Percentiles rank a stretch among this genome's conserved stretches.
phyloP scores from a whole-genome alignment of 1,140 invertebrate genomes.

The Drosophila sucinea region DNA sequence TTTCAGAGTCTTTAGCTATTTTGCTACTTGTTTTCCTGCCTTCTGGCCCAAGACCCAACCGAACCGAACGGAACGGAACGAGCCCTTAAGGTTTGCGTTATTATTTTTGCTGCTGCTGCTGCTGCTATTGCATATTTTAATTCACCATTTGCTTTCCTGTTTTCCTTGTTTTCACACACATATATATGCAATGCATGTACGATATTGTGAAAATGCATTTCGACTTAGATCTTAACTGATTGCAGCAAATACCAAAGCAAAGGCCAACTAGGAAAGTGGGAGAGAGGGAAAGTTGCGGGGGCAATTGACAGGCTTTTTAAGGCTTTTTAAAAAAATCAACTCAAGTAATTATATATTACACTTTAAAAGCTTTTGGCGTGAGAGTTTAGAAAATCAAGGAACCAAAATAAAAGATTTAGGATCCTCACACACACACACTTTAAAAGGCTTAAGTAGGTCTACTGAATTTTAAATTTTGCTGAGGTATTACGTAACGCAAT shows the following conservation, averaged over 20 bases:
- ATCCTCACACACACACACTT: too few species aligned
- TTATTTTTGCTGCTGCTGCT: constrained; percentile 48
- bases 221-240: constrained; percentile 77
- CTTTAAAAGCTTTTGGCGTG: constrained; percentile 34
- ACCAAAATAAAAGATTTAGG: too few species aligned
- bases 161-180: constrained; percentile 55
- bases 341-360: constrained; percentile 21
- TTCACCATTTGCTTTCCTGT: constrained; percentile 36
- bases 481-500: too few species aligned
- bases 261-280: too few species aligned
- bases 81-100: constrained; percentile 50
- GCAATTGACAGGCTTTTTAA: constrained; percentile 60
- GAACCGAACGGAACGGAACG: background rate
- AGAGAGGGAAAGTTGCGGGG: background rate
- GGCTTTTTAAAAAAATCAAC: constrained; percentile 18
- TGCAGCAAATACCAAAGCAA: constrained; percentile 33
- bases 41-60: constrained; percentile 20
- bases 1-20: constrained; percentile 68
- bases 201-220: constrained; percentile 80
- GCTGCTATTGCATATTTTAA: constrained; percentile 58
- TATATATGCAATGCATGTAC: constrained; percentile 36
- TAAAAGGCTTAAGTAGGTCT: too few species aligned
- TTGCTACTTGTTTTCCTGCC: constrained; percentile 70
- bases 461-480: too few species aligned
- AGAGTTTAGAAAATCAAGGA: background rate